These are phyloP conservation scores for Pseudomyrmex cubaensis DNA, from an alignment of 1,140 invertebrate species.

Conservation along the genomic window DNA sequence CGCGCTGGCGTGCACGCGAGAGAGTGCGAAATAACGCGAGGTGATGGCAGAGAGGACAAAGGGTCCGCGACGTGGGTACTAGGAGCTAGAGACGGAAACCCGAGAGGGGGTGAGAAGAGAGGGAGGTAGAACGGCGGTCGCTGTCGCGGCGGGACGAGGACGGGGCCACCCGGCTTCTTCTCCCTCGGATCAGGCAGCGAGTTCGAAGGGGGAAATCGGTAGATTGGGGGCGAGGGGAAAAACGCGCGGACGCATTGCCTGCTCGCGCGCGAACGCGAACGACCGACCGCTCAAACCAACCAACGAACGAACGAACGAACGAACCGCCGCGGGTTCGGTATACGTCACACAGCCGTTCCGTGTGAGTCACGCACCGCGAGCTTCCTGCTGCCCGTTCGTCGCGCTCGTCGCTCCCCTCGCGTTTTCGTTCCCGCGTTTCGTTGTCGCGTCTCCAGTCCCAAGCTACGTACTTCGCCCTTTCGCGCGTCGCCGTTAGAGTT, in stretches of 20 bases:
- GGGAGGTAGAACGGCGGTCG: neutral
- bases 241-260: conserved; percentile 65
- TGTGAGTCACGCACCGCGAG: conserved; percentile 84
- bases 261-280: conserved; percentile 54
- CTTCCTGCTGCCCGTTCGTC: conserved; percentile 79
- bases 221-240: conserved; percentile 56
- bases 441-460: conserved; percentile 26
- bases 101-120: conserved; percentile 33
- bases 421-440: conserved; percentile 34
- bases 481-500: conserved; percentile 1
- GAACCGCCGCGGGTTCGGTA: conserved; percentile 75
- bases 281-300: conserved; percentile 26
- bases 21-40: conserved; percentile 84
- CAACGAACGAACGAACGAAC: conserved; percentile 64
- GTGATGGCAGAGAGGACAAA: conserved; percentile 82
- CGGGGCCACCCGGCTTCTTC: conserved; percentile 65
- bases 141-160: conserved; percentile 33
- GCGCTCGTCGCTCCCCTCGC: conserved; percentile 55
- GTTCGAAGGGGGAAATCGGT: conserved; percentile 63
- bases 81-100: conserved; percentile 76
- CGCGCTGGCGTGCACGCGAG: conserved; percentile 69
- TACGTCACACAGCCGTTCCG: conserved; percentile 76
- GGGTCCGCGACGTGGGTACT: conserved; percentile 79
- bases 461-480: conserved; percentile 41
- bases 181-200: conserved; percentile 57